A percentile compares a stretch with the other conserved stretches of the same genome.
These are phyloP conservation scores for Athrips mouffetella DNA, from an alignment of 2,888 invertebrate genomes.

Conservation along the genomic window DNA sequence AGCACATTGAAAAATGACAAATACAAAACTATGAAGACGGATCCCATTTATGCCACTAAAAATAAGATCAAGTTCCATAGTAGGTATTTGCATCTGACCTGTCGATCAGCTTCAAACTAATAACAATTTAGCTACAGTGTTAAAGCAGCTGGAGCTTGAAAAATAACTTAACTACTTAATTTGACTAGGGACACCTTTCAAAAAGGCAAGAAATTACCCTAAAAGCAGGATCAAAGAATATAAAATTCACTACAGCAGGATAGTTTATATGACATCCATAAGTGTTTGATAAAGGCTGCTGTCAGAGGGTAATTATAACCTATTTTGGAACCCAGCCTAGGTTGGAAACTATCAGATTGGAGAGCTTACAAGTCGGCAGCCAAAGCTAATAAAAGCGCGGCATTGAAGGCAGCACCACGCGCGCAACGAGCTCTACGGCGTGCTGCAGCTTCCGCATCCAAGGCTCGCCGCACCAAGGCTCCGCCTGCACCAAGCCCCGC, in stretches of 20 bases:
- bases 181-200: background rate
- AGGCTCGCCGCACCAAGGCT: constrained; percentile 85
- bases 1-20: too few species aligned
- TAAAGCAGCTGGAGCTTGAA: too few species aligned
- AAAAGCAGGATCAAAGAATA: background rate
- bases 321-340: too few species aligned
- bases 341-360: background rate
- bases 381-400: constrained; percentile 70
- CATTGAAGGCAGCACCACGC: constrained; percentile 75
- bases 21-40: too few species aligned
- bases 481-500: constrained; percentile 74
- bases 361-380: constrained; percentile 80
- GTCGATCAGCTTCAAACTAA: too few species aligned
- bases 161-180: too few species aligned
- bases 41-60: too few species aligned
- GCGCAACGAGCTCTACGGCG: background rate
- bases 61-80: too few species aligned
- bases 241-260: background rate
- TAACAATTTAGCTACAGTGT: too few species aligned
- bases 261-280: background rate
- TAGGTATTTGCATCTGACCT: too few species aligned
- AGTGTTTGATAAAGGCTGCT: too few species aligned
- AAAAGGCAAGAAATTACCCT: background rate
- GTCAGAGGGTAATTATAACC: too few species aligned
- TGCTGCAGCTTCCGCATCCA: background rate